phyloP scores from a whole-genome alignment of 2,113 vertebrate species.

The Diadophis punctatus region DNA sequence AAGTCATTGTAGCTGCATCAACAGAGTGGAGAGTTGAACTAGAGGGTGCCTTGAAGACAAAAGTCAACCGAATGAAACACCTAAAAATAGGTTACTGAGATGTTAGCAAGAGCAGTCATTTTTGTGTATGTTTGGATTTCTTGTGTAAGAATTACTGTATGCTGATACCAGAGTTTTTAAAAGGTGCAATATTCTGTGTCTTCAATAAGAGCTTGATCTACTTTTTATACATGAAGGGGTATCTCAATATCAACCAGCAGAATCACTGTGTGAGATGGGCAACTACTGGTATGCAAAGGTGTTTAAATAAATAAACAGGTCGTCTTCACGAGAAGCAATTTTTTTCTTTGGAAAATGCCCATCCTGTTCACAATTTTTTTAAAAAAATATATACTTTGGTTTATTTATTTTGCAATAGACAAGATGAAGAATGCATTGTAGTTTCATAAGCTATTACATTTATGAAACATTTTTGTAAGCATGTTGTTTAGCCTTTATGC shows the following conservation, averaged over 20 bases:
- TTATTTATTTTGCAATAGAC: not conserved
- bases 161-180: not conserved
- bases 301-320: not conserved
- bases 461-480: not conserved
- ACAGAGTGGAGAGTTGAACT: not conserved
- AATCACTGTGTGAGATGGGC: not conserved
- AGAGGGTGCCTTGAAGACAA: not conserved
- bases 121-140: not conserved
- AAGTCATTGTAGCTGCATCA: not conserved
- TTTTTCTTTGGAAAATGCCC: not conserved
- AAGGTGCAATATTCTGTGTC: not conserved
- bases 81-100: not conserved
- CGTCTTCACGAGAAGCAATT: not conserved
- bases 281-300: not conserved
- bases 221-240: not conserved
- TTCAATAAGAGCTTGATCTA: not conserved
- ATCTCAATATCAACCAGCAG: not conserved
- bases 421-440: not conserved
- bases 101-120: not conserved
- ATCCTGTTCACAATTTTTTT: not conserved
- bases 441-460: not conserved
- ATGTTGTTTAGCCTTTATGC: not conserved
- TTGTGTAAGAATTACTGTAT: not conserved
- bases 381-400: not conserved
- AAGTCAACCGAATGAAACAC: not conserved